Conservation (phyloP, 2,888 invertebrate species). For the Oscheius myriophilus region DNA sequence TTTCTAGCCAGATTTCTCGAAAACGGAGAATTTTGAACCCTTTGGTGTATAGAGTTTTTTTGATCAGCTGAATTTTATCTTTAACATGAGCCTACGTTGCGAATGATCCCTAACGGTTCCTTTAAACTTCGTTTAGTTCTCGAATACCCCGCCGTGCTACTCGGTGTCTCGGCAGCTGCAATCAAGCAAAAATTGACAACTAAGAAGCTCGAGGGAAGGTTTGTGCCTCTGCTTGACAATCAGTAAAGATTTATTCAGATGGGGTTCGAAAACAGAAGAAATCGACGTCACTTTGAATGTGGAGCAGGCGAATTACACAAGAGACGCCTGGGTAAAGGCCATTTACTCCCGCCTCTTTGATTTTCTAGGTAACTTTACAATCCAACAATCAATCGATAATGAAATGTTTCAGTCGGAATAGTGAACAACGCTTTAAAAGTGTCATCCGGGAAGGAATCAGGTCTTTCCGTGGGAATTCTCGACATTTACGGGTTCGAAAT, state of each 20-base stretch:
- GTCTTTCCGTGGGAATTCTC: slow-evolving; percentile 77
- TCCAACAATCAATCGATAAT: too few relatives aligned
- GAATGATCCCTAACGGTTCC: not conserved
- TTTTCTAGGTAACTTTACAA: slow-evolving; percentile 73
- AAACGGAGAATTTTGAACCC: too few relatives aligned
- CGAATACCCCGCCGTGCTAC: slow-evolving; percentile 77
- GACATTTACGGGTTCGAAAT: slow-evolving; percentile 82
- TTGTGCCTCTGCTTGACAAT: not conserved
- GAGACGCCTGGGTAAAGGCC: slow-evolving; percentile 79
- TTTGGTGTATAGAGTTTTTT: too few relatives aligned
- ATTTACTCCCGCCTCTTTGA: slow-evolving; percentile 79
- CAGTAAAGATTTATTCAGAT: slow-evolving; percentile 72
- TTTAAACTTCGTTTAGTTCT: slow-evolving; percentile 73
- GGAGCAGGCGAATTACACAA: slow-evolving; percentile 78
- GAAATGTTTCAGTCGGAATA: slow-evolving; percentile 72
- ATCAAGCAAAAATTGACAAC: slow-evolving; percentile 77
- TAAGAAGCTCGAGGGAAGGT: slow-evolving; percentile 75
- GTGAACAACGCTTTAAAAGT: slow-evolving; percentile 78
- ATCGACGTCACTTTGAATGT: slow-evolving; percentile 78
- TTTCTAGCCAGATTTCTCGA: too few relatives aligned
- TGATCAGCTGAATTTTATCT: too few relatives aligned
- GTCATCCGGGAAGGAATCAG: slow-evolving; percentile 22
- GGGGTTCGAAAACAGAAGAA: slow-evolving; percentile 78
- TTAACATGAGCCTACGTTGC: too few relatives aligned
- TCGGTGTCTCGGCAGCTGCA: slow-evolving; percentile 76